Conservation (phyloP, 2,888 invertebrate species). For the Noctua comes region DNA sequence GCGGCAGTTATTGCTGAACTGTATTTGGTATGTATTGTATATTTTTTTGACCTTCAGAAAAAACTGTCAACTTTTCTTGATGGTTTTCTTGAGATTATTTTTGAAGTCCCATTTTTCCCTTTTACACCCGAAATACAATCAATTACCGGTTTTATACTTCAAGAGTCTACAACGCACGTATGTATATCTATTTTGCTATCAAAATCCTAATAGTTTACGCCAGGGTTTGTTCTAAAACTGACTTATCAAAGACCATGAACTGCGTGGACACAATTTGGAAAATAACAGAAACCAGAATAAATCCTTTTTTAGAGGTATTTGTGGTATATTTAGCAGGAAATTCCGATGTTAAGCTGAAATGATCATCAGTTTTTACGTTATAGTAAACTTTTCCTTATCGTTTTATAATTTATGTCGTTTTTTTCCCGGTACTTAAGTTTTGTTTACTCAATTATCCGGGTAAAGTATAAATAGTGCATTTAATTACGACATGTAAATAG, state of each 20-base stretch:
- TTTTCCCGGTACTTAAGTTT: neutral
- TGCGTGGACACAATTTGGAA: neutral
- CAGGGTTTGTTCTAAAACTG: neutral
- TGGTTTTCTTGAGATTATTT: slow-evolving; percentile 43
- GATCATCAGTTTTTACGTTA: neutral
- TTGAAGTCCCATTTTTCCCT: slow-evolving; percentile 1
- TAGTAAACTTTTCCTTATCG: neutral
- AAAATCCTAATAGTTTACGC: too few species aligned
- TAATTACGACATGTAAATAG: neutral
- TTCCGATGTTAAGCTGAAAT: slow-evolving; percentile 2
- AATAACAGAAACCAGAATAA: neutral
- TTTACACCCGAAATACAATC: slow-evolving; percentile 28
- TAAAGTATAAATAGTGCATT: neutral
- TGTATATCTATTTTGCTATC: neutral
- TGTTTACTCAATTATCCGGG: neutral
- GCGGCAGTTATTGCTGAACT: slow-evolving; percentile 7
- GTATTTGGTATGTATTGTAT: slow-evolving; percentile 2
- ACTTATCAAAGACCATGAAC: neutral
- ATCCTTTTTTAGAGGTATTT: neutral
- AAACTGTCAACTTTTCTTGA: slow-evolving; percentile 42
- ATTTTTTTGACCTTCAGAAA: slow-evolving; percentile 53
- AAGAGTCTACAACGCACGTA: slow-evolving; percentile 41
- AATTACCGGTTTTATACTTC: neutral
- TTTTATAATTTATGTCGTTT: neutral
- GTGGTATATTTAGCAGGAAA: neutral